These are phyloP conservation scores for Junco hyemalis DNA, from an alignment of 2,113 vertebrate genomes.

Conservation along the genomic window DNA sequence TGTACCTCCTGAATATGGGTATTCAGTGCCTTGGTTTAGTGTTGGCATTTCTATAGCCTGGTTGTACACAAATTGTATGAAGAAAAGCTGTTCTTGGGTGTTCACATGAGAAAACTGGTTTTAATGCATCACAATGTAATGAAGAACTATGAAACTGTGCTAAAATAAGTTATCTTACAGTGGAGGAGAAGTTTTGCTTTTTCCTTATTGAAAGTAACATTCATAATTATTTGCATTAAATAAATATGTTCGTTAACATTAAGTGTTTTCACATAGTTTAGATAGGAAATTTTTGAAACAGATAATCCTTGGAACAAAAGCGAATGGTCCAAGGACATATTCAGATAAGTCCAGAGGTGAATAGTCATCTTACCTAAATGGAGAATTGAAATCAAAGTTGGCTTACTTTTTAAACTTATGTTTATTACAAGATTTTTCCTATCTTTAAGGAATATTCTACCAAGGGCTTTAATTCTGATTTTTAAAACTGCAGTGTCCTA, in stretches of 20 bases:
- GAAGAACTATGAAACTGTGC: background rate
- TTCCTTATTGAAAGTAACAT: background rate
- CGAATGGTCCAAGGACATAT: background rate
- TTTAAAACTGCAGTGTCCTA: background rate
- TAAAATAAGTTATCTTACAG: background rate
- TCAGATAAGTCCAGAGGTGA: constrained; percentile 37
- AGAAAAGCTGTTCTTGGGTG: background rate
- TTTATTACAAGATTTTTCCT: background rate
- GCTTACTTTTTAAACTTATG: background rate
- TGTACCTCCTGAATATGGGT: background rate
- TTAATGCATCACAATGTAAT: background rate
- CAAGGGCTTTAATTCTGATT: background rate
- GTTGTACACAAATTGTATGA: background rate
- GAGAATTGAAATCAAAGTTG: constrained; percentile 40
- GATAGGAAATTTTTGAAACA: background rate
- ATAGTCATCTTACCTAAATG: background rate
- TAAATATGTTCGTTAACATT: background rate
- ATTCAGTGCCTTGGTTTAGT: background rate
- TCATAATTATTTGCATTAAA: background rate
- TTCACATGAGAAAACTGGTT: background rate
- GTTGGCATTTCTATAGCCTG: background rate
- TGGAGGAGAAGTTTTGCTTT: background rate
- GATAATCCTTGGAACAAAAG: background rate
- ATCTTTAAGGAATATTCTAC: background rate
- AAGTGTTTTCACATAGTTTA: background rate